Base-by-base conservation (phyloP, 2,888 invertebrate genomes). In the Athalia rosae region DNA sequence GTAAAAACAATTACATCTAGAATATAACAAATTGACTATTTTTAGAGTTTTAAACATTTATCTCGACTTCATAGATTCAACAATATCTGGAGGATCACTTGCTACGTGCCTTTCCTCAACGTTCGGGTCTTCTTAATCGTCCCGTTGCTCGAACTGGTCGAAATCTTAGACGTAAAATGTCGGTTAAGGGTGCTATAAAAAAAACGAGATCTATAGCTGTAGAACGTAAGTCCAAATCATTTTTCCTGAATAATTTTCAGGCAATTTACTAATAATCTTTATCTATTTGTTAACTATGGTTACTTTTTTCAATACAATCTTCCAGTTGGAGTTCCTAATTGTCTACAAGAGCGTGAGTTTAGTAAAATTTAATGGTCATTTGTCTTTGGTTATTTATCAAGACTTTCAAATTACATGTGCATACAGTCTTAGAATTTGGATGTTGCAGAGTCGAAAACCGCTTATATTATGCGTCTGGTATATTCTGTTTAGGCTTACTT, bases 141-240 rank as follows among this genome's bases (percentile, higher is more conserved):
- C 92, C 93, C 63, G 85, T 89, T 0, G 81, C 87, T 9, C 86
- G 87, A 76, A 88, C 85, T 15, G 84, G 85, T 0, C 92, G 93
- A 53, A 90, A 92, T 78, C 84, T 95, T 66, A 93, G 94, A 63
- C 92, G 96, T 0, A 93, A 94, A 85, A 95, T 97, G 94, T 97
- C 97, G 0, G 95, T 98, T 28, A 95, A 95, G 84, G 98, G 98
- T 76, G 97, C 98, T 61, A 97, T 98, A 79, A 96, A 96, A 90
- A 96, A 98, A 88, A 98, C 98, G 0, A 92, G 98, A 82, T 97
- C 98, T 9, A 98, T 98, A 81, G 97, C 97, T 86, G 95, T 97
- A 6, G 97, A 96, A 89, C 94, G 96, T 96, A 90, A 93, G 95
- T 93, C 11, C 71, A 50, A n/a, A 56, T n/a, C 9, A 56, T 4